A percentile compares a stretch with the other conserved stretches of the same genome.
Conservation (phyloP, 2,113 vertebrate genomes). For the Chaetodon trifascialis region DNA sequence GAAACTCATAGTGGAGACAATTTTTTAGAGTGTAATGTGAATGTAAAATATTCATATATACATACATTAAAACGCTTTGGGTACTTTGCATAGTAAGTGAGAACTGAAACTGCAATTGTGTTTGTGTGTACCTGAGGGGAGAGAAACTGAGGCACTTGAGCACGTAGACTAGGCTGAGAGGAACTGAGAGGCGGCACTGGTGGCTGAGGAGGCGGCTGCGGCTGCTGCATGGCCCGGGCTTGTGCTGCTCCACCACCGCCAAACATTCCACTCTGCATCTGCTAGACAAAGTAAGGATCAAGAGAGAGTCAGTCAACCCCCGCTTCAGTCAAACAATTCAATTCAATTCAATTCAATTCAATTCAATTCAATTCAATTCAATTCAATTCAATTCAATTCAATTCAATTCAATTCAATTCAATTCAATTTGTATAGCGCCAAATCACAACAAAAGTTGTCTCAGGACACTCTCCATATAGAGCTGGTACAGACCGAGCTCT, state of each 20-base stretch:
- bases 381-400: too few relatives aligned
- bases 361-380: too few relatives aligned
- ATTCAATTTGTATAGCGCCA: too few relatives aligned
- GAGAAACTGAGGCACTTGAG: constrained; percentile 99
- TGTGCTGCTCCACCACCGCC: constrained; percentile 97
- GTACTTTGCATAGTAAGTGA: background rate
- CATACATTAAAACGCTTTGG: constrained; percentile 7
- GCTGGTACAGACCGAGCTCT: too few relatives aligned
- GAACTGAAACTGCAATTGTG: background rate
- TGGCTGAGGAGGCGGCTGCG: constrained; percentile 87
- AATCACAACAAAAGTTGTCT: too few relatives aligned
- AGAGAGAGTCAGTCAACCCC: constrained; percentile 65
- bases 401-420: too few relatives aligned
- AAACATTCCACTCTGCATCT: constrained; percentile 98
- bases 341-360: too few relatives aligned
- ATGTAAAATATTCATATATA: constrained; percentile 2
- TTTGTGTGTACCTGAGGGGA: constrained; percentile 93
- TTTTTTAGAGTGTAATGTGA: constrained; percentile 21
- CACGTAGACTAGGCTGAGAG: constrained; percentile 99
- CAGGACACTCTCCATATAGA: too few relatives aligned
- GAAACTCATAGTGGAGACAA: background rate
- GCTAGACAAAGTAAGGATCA: constrained; percentile 78
- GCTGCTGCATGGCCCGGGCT: constrained; percentile 94
- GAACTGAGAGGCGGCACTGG: constrained; percentile 97
- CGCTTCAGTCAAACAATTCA: too few relatives aligned